A percentile compares a stretch with the other conserved stretches of the same genome.
Conservation (phyloP, 2,888 invertebrate genomes). For the Catocala sponsa region DNA sequence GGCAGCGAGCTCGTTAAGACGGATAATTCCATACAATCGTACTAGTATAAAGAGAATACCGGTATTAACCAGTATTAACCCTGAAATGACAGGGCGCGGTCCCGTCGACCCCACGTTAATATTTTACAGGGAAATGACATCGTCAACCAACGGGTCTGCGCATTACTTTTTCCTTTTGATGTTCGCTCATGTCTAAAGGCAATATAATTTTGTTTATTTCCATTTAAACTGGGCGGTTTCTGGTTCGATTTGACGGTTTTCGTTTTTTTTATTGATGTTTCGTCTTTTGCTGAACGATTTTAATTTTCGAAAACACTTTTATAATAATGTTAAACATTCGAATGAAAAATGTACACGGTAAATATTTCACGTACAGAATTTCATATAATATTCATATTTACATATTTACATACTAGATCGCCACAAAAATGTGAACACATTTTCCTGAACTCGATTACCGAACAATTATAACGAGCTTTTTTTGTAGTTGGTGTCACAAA, state of each 20-base stretch:
- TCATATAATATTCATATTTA: conserved; percentile 7
- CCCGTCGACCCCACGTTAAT: conserved; percentile 73
- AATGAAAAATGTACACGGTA: not conserved
- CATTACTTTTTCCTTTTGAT: conserved; percentile 86
- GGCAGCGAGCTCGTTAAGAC: conserved; percentile 59
- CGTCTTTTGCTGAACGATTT: conserved; percentile 4
- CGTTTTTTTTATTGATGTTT: conserved; percentile 34
- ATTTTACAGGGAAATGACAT: conserved; percentile 81
- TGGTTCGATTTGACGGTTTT: conserved; percentile 53
- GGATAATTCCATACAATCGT: conserved; percentile 72
- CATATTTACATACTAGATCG: conserved; percentile 7
- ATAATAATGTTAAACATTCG: conserved; percentile 1
- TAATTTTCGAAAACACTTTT: conserved; percentile 9
- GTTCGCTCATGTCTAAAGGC: conserved; percentile 76
- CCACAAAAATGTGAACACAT: conserved; percentile 1
- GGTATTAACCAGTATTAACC: conserved; percentile 79
- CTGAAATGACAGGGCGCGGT: conserved; percentile 76
- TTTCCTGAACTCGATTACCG: conserved; percentile 14
- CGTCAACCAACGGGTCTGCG: conserved; percentile 66
- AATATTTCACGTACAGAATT: not conserved
- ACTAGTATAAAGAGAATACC: conserved; percentile 66
- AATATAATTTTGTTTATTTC: conserved; percentile 77
- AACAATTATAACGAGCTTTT: conserved; percentile 2
- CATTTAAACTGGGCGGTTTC: conserved; percentile 60
- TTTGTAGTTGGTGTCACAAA: conserved; percentile 3